Conservation (phyloP, 2,797 vertebrate species). For the Okamejei kenojei region DNA sequence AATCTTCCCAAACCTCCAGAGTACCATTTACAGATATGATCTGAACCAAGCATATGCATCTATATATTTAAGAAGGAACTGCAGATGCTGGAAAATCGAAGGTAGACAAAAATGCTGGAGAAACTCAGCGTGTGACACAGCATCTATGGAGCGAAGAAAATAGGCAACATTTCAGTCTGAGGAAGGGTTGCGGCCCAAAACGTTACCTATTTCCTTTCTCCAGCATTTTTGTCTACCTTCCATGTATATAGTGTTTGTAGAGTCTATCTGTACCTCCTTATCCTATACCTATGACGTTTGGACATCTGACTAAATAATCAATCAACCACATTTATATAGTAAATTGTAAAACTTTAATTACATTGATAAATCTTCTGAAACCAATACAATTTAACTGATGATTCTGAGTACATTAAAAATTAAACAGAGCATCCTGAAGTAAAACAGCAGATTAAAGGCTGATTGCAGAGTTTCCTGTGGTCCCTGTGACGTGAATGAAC, state of each 20-base stretch:
- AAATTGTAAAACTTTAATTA: conserved; percentile 32
- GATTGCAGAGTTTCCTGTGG: conserved; percentile 19
- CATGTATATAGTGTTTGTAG: too few relatives aligned
- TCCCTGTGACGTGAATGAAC: not conserved
- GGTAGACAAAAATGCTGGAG: too few relatives aligned
- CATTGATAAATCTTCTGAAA: conserved; percentile 29
- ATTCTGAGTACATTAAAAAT: conserved; percentile 22
- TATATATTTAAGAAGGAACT: not conserved
- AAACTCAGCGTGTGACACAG: too few relatives aligned
- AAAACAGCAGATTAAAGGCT: not conserved
- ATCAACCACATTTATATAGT: conserved; percentile 11
- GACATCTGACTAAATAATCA: conserved; percentile 19
- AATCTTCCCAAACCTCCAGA: not conserved
- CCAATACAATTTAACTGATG: conserved; percentile 16
- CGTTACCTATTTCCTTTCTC: too few relatives aligned
- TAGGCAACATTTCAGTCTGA: too few relatives aligned
- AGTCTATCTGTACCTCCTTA: not conserved
- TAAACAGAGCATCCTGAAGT: not conserved
- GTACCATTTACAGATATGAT: not conserved
- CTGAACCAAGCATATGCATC: not conserved
- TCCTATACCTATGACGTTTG: not conserved
- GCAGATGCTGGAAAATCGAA: too few relatives aligned
- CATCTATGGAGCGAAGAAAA: too few relatives aligned
- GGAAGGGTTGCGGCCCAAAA: too few relatives aligned
- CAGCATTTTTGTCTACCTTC: too few relatives aligned